Percentiles rank a stretch among this genome's conserved stretches.
phyloP scores from a whole-genome alignment of 2,888 invertebrate species.

The Labia minor region DNA sequence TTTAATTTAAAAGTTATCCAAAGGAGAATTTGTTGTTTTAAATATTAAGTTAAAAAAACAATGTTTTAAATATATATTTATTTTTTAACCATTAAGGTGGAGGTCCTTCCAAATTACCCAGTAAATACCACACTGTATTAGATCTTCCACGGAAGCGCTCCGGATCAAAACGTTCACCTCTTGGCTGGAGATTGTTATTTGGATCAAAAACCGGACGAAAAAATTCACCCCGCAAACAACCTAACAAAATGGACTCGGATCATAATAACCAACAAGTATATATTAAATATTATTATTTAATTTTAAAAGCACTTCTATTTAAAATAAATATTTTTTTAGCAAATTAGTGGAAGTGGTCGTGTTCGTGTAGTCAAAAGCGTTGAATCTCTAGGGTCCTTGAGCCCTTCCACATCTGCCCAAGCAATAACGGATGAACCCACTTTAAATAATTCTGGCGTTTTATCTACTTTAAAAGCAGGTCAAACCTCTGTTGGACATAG shows the following conservation, averaged over 20 bases:
- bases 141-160: constrained; percentile 67
- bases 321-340: constrained; percentile 34
- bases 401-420: constrained; percentile 28
- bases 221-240: constrained; percentile 22
- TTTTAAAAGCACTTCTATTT: constrained; percentile 33
- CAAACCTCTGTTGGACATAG: constrained; percentile 37
- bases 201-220: constrained; percentile 35
- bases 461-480: constrained; percentile 21
- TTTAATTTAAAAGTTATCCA: not conserved
- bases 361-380: constrained; percentile 59
- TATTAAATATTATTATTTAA: too few species aligned
- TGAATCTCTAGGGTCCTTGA: constrained; percentile 47
- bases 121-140: constrained; percentile 84
- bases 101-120: constrained; percentile 62
- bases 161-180: constrained; percentile 55
- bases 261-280: not conserved
- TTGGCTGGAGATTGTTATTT: constrained; percentile 73
- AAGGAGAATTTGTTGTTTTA: not conserved
- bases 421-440: constrained; percentile 21
- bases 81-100: constrained; percentile 43
- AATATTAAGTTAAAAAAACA: too few species aligned
- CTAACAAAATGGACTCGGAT: not conserved
- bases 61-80: constrained; percentile 4
- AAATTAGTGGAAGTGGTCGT: constrained; percentile 34
- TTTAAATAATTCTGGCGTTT: constrained; percentile 24